Evolutionary conservation across 1,140 invertebrate species (phyloP).

Genomic region (Anagrus nilaparvatae): DNA sequence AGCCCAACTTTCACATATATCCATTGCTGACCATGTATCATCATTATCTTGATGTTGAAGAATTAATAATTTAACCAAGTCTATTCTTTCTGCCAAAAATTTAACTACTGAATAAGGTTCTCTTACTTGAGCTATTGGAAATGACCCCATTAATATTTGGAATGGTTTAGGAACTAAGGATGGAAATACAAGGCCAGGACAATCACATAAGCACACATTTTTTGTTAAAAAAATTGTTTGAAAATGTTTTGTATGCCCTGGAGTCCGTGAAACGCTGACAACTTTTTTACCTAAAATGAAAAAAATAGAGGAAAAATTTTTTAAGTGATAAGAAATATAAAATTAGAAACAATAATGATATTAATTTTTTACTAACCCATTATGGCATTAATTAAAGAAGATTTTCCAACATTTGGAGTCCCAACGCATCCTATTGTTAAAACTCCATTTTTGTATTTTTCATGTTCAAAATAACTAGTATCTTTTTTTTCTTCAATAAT

Average conservation of each 20-base stretch:
- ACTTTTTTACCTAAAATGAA: constrained; percentile 56
- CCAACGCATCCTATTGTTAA: constrained; percentile 87
- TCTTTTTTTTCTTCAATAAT: constrained; percentile 51
- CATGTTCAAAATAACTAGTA: constrained; percentile 57
- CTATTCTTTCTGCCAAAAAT: constrained; percentile 70
- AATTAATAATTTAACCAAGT: constrained; percentile 65
- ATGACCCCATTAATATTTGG: constrained; percentile 88
- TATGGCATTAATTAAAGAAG: constrained; percentile 85
- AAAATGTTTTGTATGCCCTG: constrained; percentile 95
- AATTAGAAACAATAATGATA: too few species aligned
- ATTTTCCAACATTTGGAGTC: constrained; percentile 94
- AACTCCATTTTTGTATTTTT: constrained; percentile 67
- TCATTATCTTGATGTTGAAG: constrained; percentile 68
- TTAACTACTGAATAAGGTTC: constrained; percentile 78
- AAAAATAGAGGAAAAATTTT: too few species aligned
- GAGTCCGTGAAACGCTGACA: constrained; percentile 88
- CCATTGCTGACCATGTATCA: constrained; percentile 76
- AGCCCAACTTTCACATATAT: constrained; percentile 91
- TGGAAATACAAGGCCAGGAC: constrained; percentile 92
- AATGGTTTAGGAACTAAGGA: constrained; percentile 75
- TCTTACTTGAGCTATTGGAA: constrained; percentile 87
- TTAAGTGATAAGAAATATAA: too few species aligned
- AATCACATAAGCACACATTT: constrained; percentile 84
- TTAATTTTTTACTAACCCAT: constrained; percentile 58
- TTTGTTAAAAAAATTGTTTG: constrained; percentile 89